Percentiles rank a stretch among this genome's conserved stretches.
Evolutionary conservation across 2,113 vertebrate species (phyloP).

Genomic region (Sander vitreus): DNA sequence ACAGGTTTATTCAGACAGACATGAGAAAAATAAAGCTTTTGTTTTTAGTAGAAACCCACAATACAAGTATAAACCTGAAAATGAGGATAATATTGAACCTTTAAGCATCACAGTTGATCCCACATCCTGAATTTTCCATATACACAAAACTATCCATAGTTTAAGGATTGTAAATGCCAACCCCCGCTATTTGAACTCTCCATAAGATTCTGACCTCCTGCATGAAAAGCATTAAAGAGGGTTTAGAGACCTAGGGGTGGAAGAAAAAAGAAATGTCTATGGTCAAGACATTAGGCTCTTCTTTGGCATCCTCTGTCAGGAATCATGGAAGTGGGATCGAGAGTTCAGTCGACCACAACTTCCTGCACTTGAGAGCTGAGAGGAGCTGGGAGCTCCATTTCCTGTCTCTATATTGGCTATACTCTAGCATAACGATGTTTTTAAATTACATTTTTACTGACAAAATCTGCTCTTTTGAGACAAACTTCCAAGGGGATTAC

Average conservation of each 20-base stretch:
- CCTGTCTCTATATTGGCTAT: constrained; percentile 26
- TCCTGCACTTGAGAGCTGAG: not conserved
- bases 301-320: constrained; percentile 11
- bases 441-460: constrained; percentile 28
- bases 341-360: constrained; percentile 14
- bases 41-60: too few relatives aligned
- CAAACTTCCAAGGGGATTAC: not conserved
- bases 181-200: not conserved
- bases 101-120: not conserved
- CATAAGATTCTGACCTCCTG: not conserved
- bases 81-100: too few relatives aligned
- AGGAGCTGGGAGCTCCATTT: constrained; percentile 9
- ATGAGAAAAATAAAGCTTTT: too few relatives aligned
- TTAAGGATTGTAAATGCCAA: not conserved
- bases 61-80: too few relatives aligned
- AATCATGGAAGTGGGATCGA: not conserved
- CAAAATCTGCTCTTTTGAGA: constrained; percentile 39
- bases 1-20: too few relatives aligned
- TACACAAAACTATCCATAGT: not conserved
- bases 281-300: not conserved
- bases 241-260: not conserved
- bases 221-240: not conserved
- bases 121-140: not conserved
- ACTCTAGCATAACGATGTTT: not conserved
- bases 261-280: not conserved